phyloP scores from a whole-genome alignment of 2,113 vertebrate genomes.

The Myotis brandtii region DNA sequence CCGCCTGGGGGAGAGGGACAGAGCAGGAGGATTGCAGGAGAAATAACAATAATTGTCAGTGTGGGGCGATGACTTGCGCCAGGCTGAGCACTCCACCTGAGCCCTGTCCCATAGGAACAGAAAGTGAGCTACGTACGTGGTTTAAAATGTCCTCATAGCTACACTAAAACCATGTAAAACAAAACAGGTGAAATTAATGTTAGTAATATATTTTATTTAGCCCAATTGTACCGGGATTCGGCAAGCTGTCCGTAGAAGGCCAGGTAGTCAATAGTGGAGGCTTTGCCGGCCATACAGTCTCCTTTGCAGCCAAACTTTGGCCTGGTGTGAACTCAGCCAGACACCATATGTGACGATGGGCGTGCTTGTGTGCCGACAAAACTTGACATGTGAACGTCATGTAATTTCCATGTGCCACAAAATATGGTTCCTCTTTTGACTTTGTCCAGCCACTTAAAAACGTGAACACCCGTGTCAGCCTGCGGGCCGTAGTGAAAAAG shows the following conservation, averaged over 20 bases:
- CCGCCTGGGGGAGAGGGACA: not conserved
- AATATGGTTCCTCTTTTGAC: not conserved
- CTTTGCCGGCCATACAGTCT: not conserved
- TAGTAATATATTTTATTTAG: conserved; percentile 3
- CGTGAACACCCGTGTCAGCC: not conserved
- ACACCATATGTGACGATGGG: not conserved
- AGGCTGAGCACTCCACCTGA: not conserved
- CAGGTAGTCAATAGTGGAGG: not conserved
- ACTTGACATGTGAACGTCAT: not conserved
- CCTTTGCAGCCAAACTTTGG: no score
- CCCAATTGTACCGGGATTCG: not conserved
- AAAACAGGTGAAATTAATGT: not conserved
- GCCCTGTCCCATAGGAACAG: not conserved
- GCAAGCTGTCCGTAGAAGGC: not conserved
- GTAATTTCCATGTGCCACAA: not conserved
- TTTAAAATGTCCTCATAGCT: not conserved
- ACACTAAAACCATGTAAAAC: not conserved
- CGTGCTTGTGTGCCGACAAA: not conserved
- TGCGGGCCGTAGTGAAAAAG: not conserved
- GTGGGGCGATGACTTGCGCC: not conserved
- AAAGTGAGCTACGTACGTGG: fast-evolving
- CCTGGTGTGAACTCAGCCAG: not conserved
- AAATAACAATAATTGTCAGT: not conserved
- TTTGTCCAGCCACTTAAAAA: not conserved
- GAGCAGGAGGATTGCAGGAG: not conserved